These are phyloP conservation scores for Hypomecis atomaria DNA, from an alignment of 2,888 invertebrate species.

Conservation along the genomic window DNA sequence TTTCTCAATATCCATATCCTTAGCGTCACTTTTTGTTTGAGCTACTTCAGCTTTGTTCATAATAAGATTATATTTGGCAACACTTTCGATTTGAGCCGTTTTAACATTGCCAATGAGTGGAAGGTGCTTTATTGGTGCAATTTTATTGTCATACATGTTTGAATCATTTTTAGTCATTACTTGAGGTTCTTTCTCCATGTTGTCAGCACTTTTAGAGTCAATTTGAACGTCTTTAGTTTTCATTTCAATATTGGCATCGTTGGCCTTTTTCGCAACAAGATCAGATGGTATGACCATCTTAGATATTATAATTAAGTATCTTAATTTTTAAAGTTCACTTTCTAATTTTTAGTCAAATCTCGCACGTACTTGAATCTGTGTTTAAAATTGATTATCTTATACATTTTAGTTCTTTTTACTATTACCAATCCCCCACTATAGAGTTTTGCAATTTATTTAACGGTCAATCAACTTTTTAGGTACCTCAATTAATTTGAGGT, in stretches of 20 bases:
- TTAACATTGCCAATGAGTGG: conserved; percentile 7
- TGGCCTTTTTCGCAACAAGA: neutral
- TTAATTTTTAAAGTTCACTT: neutral
- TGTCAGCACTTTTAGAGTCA: neutral
- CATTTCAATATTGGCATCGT: neutral
- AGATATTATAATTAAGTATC: too few relatives aligned
- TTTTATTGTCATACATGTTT: neutral
- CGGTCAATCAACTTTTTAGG: too few relatives aligned
- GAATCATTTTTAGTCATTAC: neutral
- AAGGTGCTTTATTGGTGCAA: neutral
- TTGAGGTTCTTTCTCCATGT: too few relatives aligned
- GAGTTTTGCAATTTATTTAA: neutral
- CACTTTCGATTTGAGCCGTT: conserved; percentile 1
- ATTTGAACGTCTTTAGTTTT: neutral
- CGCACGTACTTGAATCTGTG: conserved; percentile 2
- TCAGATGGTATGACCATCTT: conserved; percentile 15
- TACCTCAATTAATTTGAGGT: too few relatives aligned
- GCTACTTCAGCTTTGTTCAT: neutral
- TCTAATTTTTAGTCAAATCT: neutral
- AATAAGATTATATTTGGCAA: conserved; percentile 2
- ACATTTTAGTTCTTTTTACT: conserved; percentile 3
- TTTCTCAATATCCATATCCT: neutral
- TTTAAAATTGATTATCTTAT: conserved; percentile 13
- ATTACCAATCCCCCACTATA: neutral
- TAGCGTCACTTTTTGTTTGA: neutral